Base-by-base conservation (phyloP, 2,113 vertebrate species). In the Ahaetulla prasina region DNA sequence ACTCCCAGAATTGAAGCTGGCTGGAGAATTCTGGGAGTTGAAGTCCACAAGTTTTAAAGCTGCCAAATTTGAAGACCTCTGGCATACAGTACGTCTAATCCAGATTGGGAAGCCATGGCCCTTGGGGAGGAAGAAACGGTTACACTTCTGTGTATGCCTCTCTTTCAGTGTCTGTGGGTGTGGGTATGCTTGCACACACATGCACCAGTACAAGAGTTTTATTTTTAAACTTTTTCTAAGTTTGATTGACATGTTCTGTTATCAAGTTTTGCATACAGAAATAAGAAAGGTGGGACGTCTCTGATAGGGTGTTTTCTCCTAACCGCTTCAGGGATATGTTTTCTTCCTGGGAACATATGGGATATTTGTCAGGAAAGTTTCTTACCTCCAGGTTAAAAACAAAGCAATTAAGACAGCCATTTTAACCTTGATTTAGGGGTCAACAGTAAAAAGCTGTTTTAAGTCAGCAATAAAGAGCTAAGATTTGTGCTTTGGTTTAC, bases 401-500 rank as follows among this genome's bases (percentile, higher is more conserved):
- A 93, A 52, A 91, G 53, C 90, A 8, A 84, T 91, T 92, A 92
- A 53, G 94, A 95, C 89, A 52, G 89, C 85, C 57, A 91, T 50
- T 87, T 91, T 91, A 91, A 91, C 63, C 91, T 87, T 3, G 5
- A 90, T 93, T 68, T 95, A 94, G 89, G 92, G 89, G 92, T 88
- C 54, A 91, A 94, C 60, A 60, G 92, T 87, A 94, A 91, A 93
- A 85, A 95, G 25, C 57, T 60, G 57, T 11, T 60, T 60, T 60
- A 60, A 27, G 93, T 23, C 4, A 43, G 30, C 63, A 68, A 68
- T 68, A 68, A 68, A 68, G 63, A 92, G 47, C 87, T 50, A 88
- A 54, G 39, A 94, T 93, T 93, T 91, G 88, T 57, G 74, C 68
- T 52, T 93, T 92, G 88, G 12, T 90, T 96, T 92, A 91, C 91